A percentile compares a stretch with the other conserved stretches of the same genome.
Conservation (phyloP, 2,797 vertebrate species). For the Sebastes kiyomatsui region DNA sequence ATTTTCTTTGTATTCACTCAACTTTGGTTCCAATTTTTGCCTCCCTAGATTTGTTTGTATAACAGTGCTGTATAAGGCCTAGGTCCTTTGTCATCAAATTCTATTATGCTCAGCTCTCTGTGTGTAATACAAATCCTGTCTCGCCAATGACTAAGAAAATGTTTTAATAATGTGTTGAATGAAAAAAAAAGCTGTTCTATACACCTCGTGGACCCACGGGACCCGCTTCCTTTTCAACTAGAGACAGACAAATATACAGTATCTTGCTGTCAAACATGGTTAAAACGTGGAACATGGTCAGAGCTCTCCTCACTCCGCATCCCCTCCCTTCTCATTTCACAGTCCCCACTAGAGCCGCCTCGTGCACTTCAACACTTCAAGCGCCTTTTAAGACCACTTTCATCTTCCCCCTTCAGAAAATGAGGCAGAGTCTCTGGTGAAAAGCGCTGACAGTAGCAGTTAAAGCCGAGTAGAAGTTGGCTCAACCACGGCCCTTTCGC, state of each 20-base stretch:
- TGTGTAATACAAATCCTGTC: slow-evolving; percentile 9
- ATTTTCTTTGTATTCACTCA: slow-evolving; percentile 11
- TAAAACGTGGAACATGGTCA: slow-evolving; percentile 40
- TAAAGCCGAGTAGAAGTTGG: slow-evolving; percentile 57
- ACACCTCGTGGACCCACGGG: not conserved
- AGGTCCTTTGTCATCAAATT: slow-evolving; percentile 22
- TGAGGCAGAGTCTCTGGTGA: slow-evolving; percentile 70
- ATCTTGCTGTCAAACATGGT: slow-evolving; percentile 53
- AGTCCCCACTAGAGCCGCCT: slow-evolving; percentile 55
- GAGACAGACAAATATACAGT: slow-evolving; percentile 27
- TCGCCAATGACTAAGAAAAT: slow-evolving; percentile 1
- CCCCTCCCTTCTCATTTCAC: slow-evolving; percentile 50
- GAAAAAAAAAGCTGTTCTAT: not conserved
- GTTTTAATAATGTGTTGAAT: not conserved
- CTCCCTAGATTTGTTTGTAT: slow-evolving; percentile 27
- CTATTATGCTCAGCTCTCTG: slow-evolving; percentile 8
- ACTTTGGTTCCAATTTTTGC: slow-evolving; percentile 31
- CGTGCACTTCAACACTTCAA: slow-evolving; percentile 70
- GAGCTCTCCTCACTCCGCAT: slow-evolving; percentile 29
- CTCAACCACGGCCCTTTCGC: slow-evolving; percentile 50
- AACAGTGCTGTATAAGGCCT: not conserved
- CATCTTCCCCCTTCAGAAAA: slow-evolving; percentile 76
- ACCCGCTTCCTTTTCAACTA: slow-evolving; percentile 13
- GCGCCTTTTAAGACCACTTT: slow-evolving; percentile 76
- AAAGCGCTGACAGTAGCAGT: slow-evolving; percentile 76